phyloP scores from a whole-genome alignment of 2,888 invertebrate genomes.

The Orthosia gracilis region DNA sequence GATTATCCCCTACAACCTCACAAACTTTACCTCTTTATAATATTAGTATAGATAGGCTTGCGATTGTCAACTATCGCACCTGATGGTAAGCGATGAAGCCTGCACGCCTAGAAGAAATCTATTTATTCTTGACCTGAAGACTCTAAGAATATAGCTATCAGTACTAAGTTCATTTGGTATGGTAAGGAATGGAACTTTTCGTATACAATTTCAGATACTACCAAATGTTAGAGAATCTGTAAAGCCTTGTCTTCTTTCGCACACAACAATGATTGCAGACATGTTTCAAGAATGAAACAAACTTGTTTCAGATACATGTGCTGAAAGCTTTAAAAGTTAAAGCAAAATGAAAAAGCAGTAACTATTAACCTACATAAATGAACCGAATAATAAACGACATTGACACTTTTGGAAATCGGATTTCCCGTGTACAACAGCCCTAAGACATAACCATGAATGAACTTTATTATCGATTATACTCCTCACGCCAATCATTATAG shows the following conservation, averaged over 20 bases:
- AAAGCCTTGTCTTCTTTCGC: neutral
- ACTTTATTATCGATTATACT: constrained; percentile 21
- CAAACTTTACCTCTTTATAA: too few species aligned
- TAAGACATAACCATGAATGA: constrained; percentile 25
- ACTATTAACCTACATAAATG: neutral
- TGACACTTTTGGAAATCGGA: neutral
- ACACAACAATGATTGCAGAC: neutral
- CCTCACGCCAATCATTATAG: constrained; percentile 34
- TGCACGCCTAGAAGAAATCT: too few species aligned
- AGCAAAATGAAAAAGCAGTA: too few species aligned
- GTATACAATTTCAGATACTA: neutral
- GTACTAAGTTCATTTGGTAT: too few species aligned
- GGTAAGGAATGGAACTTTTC: neutral
- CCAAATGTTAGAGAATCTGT: neutral
- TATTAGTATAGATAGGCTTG: too few species aligned
- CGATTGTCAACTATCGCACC: too few species aligned
- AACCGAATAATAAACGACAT: neutral
- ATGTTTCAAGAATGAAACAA: neutral
- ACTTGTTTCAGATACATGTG: neutral
- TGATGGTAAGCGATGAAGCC: too few species aligned
- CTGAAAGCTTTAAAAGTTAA: neutral
- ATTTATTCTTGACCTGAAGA: too few species aligned
- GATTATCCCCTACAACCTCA: too few species aligned
- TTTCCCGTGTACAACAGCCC: neutral
- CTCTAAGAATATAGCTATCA: too few species aligned